Evolutionary conservation across 1,140 invertebrate genomes (phyloP).

Genomic region (Monochamus saltuarius): DNA sequence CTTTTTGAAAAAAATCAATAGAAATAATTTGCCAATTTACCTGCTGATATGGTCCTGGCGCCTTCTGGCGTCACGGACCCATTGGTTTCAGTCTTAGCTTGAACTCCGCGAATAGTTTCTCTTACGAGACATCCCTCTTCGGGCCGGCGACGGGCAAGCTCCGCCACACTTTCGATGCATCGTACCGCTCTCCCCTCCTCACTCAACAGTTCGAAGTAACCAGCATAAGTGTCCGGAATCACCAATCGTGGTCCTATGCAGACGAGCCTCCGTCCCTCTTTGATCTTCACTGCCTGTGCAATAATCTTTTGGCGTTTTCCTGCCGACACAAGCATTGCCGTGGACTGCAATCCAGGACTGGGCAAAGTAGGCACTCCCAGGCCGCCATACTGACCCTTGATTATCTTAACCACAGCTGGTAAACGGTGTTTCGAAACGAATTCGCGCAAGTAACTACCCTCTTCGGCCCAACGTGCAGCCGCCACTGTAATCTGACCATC

Average conservation of each 20-base stretch:
- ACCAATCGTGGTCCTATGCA: slow-evolving; percentile 79
- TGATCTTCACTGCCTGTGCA: slow-evolving; percentile 87
- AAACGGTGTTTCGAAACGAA: slow-evolving; percentile 76
- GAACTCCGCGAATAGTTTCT: slow-evolving; percentile 81
- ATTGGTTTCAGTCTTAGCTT: slow-evolving; percentile 66
- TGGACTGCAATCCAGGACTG: slow-evolving; percentile 79
- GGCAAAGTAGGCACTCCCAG: slow-evolving; percentile 83
- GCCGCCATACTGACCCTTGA: slow-evolving; percentile 88
- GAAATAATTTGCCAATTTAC: too few species aligned
- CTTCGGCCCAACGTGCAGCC: slow-evolving; percentile 81
- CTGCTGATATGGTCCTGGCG: slow-evolving; percentile 68
- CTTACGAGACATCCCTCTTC: slow-evolving; percentile 79
- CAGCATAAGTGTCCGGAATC: slow-evolving; percentile 86
- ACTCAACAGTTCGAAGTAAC: slow-evolving; percentile 91
- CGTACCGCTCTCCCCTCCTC: slow-evolving; percentile 88
- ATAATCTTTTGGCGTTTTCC: slow-evolving; percentile 83
- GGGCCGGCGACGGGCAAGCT: slow-evolving; percentile 74
- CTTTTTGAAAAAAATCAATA: too few species aligned
- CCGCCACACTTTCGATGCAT: slow-evolving; percentile 84
- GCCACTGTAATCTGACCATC: slow-evolving; percentile 82
- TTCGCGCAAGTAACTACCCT: slow-evolving; percentile 75
- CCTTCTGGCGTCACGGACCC: slow-evolving; percentile 71
- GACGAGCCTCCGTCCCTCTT: slow-evolving; percentile 76
- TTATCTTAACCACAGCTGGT: slow-evolving; percentile 81
- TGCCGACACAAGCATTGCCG: slow-evolving; percentile 78